Base-by-base conservation (phyloP, 1,140 invertebrate genomes). In the Platorchestia sp. region DNA sequence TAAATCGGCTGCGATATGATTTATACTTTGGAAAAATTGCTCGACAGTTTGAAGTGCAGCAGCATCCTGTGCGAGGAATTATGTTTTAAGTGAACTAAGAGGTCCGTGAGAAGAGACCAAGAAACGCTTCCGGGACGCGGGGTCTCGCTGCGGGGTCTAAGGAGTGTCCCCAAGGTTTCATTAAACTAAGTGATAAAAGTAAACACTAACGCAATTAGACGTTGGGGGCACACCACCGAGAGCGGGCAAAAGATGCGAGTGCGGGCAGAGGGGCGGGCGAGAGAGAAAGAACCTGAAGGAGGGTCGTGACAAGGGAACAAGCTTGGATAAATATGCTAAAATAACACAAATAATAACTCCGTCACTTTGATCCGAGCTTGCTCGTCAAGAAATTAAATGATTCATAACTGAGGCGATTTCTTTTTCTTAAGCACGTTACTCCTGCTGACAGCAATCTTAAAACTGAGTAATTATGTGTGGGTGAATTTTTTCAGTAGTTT, bases 161-260 rank as follows among this genome's bases (percentile, higher is more conserved):
- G 87, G 87, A 89, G 87, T 89, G 87, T 89, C 87, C 43, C 87
- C 87, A 89, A 89, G 87, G 87, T 44, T 89, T 89, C 87, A 89
- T 89, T 89, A 89, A 41, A 89, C 87, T 89, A 89, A 89, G 87
- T 89, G 87, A 89, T 89, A 89, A 89, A 75, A 89, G 87, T 42
- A 43, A 44, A 89, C 43, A 44, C 43, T 89, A 89, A 89, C 87
- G 16, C 87, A 89, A 89, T 89, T 89, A 89, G 87, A 89, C 14
- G 87, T 44, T 27, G 43, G 41, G 87, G 41, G 43, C 41, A 89
- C 59, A 89, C 10, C 86, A 36, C 5, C 86, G 10, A n/a, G 7
- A 7, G 86, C 41, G 5, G 27, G 87, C 87, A 89, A 89, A 89
- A 89, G 87, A 89, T 89, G 87, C 87, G 41, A 10, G 27, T 89